Evolutionary conservation across 2,797 vertebrate genomes (phyloP).

Genomic region (Lates japonicus): DNA sequence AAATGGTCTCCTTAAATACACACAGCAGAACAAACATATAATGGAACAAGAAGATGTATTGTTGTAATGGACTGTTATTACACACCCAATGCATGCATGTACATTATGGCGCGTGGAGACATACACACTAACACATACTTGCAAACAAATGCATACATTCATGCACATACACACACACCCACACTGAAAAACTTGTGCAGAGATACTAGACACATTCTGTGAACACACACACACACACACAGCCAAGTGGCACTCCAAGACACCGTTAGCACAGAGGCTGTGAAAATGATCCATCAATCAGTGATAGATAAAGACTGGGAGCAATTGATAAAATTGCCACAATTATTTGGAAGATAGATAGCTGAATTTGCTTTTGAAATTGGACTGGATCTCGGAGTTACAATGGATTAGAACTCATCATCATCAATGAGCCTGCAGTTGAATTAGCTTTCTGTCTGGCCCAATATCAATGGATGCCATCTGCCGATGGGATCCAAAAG

Average conservation of each 20-base stretch:
- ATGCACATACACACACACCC: conserved; percentile 13
- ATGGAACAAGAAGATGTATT: conserved; percentile 52
- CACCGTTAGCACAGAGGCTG: conserved; percentile 75
- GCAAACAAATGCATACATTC: not conserved
- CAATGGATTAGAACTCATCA: conserved; percentile 87
- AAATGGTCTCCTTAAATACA: conserved; percentile 69
- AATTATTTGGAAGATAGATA: conserved; percentile 89
- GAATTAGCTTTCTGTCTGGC: conserved; percentile 83
- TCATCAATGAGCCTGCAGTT: conserved; percentile 84
- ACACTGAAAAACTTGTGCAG: conserved; percentile 17
- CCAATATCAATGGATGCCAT: conserved; percentile 84
- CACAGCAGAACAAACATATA: conserved; percentile 51
- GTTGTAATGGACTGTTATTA: conserved; percentile 51
- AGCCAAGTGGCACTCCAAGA: conserved; percentile 71
- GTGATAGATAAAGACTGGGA: conserved; percentile 87
- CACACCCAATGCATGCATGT: conserved; percentile 34
- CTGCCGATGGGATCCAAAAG: conserved; percentile 84
- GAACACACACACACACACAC: conserved; percentile 27
- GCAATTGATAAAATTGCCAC: conserved; percentile 87
- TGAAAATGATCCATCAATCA: conserved; percentile 88
- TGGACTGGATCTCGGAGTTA: conserved; percentile 85
- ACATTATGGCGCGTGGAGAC: too few species aligned
- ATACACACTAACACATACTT: conserved; percentile 1
- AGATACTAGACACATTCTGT: conserved; percentile 49
- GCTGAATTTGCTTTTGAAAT: conserved; percentile 88